Base-by-base conservation (phyloP, 2,797 vertebrate species). In the Synaphobranchus kaupii region DNA sequence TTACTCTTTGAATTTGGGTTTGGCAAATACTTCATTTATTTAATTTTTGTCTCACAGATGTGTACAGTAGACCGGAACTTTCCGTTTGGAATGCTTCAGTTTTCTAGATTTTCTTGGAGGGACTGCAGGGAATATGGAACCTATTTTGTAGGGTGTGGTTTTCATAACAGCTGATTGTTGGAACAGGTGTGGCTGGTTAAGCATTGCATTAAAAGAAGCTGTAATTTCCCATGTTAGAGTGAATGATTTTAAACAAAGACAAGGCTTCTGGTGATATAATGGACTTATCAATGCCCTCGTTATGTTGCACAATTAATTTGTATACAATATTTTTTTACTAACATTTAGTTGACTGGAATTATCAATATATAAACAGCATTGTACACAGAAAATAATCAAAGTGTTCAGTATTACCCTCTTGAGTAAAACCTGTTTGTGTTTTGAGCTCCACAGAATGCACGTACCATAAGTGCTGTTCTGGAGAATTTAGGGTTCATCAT, bases 101-200 rank as follows among this genome's bases (percentile, higher is more conserved):
- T 68, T 39, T 76, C 13, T 76, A 9, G 31, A 17, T 34, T 68
- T 68, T 68, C n/a, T 28, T 68, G 63, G 63, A 66, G 63, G 63
- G 25, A 9, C 4, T n/a, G 58, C 15, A 4, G 15, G 58, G 63
- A 66, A 66, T 66, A 39, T 76, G 71, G 34, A 76, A 76, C 10
- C 71, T 76, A 76, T 76, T 76, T 76, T 39, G 71, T 4, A 39
- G 34, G 71, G 71, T 39, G 39, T 8, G 17, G 71, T 31, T 47
- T 81, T 50, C 44, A 50, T 50, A 81, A 48, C 44, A 81, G 73
- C 73, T 78, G 73, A 78, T 78, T 81, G 78, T 47, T 81, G 78
- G 47, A 50, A 10, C 44, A 81, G 78, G 78, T 48, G 47, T 81
- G 17, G 78, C 78, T 81, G 78, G 78, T 6, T 7, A 28, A 81